Conservation (phyloP, 2,113 vertebrate species). For the Pica pica region DNA sequence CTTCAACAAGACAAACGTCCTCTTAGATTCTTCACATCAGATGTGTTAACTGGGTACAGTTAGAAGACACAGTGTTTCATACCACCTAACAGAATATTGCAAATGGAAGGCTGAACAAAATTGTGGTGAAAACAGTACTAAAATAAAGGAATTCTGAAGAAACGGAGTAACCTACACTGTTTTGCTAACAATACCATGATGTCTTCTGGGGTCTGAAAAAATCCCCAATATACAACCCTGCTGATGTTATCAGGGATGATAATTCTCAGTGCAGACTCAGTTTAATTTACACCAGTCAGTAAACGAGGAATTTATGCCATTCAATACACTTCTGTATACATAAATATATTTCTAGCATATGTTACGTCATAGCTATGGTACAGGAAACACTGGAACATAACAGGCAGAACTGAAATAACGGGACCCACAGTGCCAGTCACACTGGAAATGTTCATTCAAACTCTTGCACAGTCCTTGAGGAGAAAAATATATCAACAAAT, state of each 20-base stretch:
- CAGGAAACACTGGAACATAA: neutral
- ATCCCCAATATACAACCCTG: rapidly evolving
- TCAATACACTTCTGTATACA: neutral
- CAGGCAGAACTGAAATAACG: neutral
- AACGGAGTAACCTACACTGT: neutral
- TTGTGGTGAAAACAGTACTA: neutral
- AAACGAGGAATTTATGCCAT: neutral
- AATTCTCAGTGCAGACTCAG: neutral
- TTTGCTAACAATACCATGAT: neutral
- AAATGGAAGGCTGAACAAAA: neutral
- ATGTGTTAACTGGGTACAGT: neutral
- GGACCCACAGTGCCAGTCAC: neutral
- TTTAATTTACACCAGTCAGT: neutral
- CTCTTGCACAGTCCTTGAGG: neutral
- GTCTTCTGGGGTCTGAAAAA: neutral
- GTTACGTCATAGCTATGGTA: neutral
- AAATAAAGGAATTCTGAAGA: neutral
- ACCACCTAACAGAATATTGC: neutral
- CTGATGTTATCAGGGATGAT: neutral
- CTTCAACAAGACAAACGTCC: neutral
- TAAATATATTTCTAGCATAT: neutral
- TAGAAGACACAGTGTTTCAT: neutral
- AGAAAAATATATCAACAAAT: neutral
- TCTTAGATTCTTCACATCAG: neutral
- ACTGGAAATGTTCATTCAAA: neutral